Evolutionary conservation across 1,140 invertebrate species (phyloP).

Genomic region (Arctopsyche grandis): DNA sequence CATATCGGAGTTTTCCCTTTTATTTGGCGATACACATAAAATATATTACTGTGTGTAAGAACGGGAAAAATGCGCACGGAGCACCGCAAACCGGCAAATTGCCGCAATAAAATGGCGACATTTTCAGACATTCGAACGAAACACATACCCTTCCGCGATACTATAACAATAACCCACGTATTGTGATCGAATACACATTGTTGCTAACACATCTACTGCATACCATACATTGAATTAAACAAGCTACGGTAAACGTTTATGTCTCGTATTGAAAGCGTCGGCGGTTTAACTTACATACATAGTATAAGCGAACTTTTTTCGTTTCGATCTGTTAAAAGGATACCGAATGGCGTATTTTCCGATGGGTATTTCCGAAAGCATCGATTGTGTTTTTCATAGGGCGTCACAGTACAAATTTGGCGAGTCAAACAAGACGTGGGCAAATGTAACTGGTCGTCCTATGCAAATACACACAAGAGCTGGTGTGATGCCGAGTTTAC

Average conservation of each 20-base stretch:
- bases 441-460: neutral
- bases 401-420: neutral
- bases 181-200: no score
- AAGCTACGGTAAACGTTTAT: no score
- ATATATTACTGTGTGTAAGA: neutral
- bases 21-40: constrained; percentile 21
- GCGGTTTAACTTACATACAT: no score
- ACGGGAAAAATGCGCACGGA: neutral
- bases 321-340: no score
- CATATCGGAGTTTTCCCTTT: constrained; percentile 29
- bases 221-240: no score
- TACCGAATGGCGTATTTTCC: no score
- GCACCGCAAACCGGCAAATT: neutral
- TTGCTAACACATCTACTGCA: no score
- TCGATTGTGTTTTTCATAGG: no score
- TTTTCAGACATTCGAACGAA: neutral
- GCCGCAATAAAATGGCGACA: neutral
- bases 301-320: no score
- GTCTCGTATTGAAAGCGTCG: no score
- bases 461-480: neutral
- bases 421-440: neutral
- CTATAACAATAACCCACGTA: neutral
- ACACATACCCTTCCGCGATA: neutral
- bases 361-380: no score
- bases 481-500: neutral